Evolutionary conservation across 2,888 invertebrate species (phyloP), one percentile per base, ranked within the genome.

Genomic region (Hipparchia sbordonii): DNA sequence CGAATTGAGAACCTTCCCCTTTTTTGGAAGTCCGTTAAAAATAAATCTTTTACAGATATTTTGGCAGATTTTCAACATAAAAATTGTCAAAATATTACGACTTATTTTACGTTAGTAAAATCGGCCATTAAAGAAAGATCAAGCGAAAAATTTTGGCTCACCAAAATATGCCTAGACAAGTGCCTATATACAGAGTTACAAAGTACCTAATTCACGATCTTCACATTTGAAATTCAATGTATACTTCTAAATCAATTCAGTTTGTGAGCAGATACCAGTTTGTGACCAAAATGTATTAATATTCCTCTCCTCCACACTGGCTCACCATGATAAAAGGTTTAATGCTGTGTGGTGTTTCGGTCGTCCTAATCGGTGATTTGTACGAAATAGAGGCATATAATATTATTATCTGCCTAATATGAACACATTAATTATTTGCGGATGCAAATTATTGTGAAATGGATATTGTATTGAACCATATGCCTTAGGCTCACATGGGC

Each of bases 321-420:
- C 57, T 33, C 33, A 60, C 68, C 57, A 59, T 48, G 68, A 68
- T 68, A 68, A 68, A 68, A 60, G 67, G 48, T 59, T 68, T 59
- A 67, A 67, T 48, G 56, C 54, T 68, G 10, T 48, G 48, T n/a
- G 48, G 46, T 59, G n/a, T 39, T 68, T 51, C 60, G 33, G 13
- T 9, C 59, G 51, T 59, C 46, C 10, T 68, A 68, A 68, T 48
- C 68, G 68, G 68, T 59, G 68, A 68, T 68, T 68, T 68, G 68
- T 68, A 33, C 59, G 46, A 10, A 67, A 68, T 59, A 51, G 48
- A 46, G 68, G 33, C 68, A 60, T 68, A 48, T 46, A 46, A 23
- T 46, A 46, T 56, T 67, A 46, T 56, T 60, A 60, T 59, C 63
- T 57, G 57, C 56, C 23, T 45, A 67, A 67, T 46, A 23, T 57